Evolutionary conservation across 2,797 vertebrate species (phyloP), one percentile per base, ranked within the genome.

Genomic region (Bradypus variegatus): DNA sequence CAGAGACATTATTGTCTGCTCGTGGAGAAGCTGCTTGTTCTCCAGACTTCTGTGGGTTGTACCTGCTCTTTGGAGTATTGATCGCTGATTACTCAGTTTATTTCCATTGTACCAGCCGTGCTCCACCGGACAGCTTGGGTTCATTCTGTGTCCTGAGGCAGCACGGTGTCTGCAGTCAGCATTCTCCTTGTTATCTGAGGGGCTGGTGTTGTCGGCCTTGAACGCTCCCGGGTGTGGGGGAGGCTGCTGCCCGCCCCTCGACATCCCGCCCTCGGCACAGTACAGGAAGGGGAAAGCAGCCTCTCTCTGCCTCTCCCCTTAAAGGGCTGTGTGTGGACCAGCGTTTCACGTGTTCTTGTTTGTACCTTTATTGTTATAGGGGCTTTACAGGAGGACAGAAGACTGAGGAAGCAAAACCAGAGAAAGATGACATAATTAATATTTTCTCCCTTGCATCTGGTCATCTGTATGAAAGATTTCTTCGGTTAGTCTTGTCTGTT

Each of bases 371-470:
- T 80, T 96, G 92, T 93, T 94, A 6, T 3, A 99, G 99, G 97
- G 98, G 99, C 23, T 99, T 99, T 96, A 98, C 99, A 0, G 98
- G 99, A 41, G 98, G 98, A 92, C 98, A 97, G 58, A 99, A 98
- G 96, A 96, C 97, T 7, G 99, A 99, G 92, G 99, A 99, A 86
- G 94, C 96, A 29, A 99, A 98, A 96, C 98, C 97, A 93, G 98
- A 99, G 79, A 99, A 99, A 93, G 99, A 99, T 5, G 97, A 99
- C 62, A 98, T 99, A 64, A 98, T 99, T 95, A 99, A 99, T 96
- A 99, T 99, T 95, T 99, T 99, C 97, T 99, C 99, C 0, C 97
- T 99, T 97, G 99, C 99, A 73, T 99, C 99, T 6, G 99, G 99
- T 94, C 99, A 99, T 96, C 98, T 99, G 1, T 99, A 99, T 5